phyloP scores from a whole-genome alignment of 2,797 vertebrate species.

The Phataginus tricuspis region DNA sequence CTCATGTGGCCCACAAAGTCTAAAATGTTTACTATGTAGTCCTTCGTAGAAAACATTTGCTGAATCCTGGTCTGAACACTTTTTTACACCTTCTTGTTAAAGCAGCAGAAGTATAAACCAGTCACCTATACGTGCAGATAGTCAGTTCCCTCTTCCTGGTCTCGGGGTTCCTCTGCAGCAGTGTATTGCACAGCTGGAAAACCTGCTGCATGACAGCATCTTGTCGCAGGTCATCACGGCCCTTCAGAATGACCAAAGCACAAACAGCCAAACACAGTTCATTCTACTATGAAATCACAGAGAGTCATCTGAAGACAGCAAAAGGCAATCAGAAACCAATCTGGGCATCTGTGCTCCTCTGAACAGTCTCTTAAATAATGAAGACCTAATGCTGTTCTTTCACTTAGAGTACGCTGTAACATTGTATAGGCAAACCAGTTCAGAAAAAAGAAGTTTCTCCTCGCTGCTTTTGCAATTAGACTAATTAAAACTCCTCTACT shows the following conservation, averaged over 20 bases:
- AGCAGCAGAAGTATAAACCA: background rate
- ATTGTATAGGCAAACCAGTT: background rate
- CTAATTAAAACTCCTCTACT: background rate
- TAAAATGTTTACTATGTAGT: conserved; percentile 39
- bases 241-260: conserved; percentile 86
- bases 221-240: conserved; percentile 96
- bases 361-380: background rate
- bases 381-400: background rate
- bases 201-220: conserved; percentile 99
- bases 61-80: background rate
- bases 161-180: conserved; percentile 95
- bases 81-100: background rate
- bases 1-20: background rate
- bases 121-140: conserved; percentile 95
- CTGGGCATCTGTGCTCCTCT: background rate
- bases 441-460: background rate
- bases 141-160: conserved; percentile 96
- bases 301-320: background rate
- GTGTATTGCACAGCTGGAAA: conserved; percentile 96
- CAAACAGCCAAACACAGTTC: background rate
- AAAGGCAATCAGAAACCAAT: background rate
- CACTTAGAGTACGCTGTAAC: background rate
- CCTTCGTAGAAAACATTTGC: background rate
- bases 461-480: background rate
- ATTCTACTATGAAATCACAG: background rate